Conservation (phyloP, 2,888 invertebrate species). For the Elmis aenea region DNA sequence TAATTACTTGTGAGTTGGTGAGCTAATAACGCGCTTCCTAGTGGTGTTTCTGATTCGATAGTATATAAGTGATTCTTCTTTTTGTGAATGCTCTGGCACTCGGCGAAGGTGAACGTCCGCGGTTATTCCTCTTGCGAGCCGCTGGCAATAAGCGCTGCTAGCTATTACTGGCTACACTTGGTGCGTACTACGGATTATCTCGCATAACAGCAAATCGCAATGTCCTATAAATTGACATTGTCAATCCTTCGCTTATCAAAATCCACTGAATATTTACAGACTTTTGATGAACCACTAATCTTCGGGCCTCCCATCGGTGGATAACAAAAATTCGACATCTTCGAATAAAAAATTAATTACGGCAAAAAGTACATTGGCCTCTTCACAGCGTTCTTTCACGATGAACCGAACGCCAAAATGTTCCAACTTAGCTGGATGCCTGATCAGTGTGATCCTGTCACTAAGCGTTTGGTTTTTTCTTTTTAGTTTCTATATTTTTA, state of each 20-base stretch:
- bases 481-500: no score
- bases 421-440: no score
- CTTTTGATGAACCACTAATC: constrained; percentile 3
- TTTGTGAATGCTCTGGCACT: constrained; percentile 41
- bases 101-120: constrained; percentile 41
- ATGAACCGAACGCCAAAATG: constrained; percentile 12
- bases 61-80: constrained; percentile 31
- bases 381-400: constrained; percentile 16
- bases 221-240: neutral
- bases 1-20: constrained; percentile 40
- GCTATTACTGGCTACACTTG: constrained; percentile 29
- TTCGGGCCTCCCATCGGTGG: constrained; percentile 7
- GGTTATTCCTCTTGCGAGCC: constrained; percentile 43
- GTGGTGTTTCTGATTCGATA: constrained; percentile 40
- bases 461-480: no score
- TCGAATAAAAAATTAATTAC: constrained; percentile 23
- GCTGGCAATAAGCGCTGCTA: constrained; percentile 33
- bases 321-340: constrained; percentile 13
- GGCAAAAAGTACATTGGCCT: constrained; percentile 26
- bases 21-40: constrained; percentile 42
- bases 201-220: constrained; percentile 3
- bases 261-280: no score
- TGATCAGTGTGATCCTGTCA: no score
- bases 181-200: constrained; percentile 14
- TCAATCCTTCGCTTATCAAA: no score